Conservation (phyloP, 2,797 vertebrate genomes). For the Kryptolebias ocellatus region DNA sequence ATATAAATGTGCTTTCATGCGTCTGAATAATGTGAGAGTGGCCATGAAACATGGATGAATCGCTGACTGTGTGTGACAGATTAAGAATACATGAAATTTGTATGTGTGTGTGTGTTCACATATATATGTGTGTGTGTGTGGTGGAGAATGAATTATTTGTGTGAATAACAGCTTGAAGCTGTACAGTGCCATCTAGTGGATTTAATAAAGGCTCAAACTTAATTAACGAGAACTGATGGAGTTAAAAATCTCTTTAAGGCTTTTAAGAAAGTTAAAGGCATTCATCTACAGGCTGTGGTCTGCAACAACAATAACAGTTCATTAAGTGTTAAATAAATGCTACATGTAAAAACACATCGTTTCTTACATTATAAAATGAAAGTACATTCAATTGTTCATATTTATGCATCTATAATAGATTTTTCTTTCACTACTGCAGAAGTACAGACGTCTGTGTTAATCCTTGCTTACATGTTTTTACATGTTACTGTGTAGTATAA, state of each 20-base stretch:
- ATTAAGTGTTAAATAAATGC: too few species aligned
- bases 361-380: too few species aligned
- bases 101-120: background rate
- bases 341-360: too few species aligned
- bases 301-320: background rate
- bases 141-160: background rate
- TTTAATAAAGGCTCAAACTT: background rate
- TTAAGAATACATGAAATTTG: slow-evolving; percentile 29
- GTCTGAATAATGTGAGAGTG: slow-evolving; percentile 21
- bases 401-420: too few species aligned
- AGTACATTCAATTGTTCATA: too few species aligned
- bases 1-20: slow-evolving; percentile 9
- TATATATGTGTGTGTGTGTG: too few species aligned
- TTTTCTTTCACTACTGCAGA: too few species aligned
- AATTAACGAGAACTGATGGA: background rate
- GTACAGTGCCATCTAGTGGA: slow-evolving; percentile 48
- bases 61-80: slow-evolving; percentile 39
- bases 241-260: background rate
- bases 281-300: too few species aligned
- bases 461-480: too few species aligned
- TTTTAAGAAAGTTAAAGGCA: too few species aligned
- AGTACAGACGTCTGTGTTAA: too few species aligned
- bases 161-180: slow-evolving; percentile 13
- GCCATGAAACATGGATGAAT: slow-evolving; percentile 47
- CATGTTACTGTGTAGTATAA: too few species aligned